phyloP scores from a whole-genome alignment of 2,888 invertebrate species.

The Perizoma affinitatum region DNA sequence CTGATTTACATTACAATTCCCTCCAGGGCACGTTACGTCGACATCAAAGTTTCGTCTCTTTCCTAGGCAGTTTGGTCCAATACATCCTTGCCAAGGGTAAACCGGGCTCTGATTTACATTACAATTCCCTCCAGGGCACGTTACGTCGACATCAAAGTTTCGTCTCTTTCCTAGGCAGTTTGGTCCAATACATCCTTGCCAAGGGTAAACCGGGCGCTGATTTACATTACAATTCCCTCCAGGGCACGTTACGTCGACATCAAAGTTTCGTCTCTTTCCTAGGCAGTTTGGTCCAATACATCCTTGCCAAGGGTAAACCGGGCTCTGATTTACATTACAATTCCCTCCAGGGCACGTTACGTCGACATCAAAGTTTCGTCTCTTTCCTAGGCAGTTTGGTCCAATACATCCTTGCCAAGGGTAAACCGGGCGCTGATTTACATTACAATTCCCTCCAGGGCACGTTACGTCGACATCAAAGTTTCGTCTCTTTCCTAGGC shows the following conservation, averaged over 20 bases:
- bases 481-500: neutral
- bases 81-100: no score
- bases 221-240: neutral
- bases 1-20: no score
- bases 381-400: neutral
- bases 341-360: constrained; percentile 1
- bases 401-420: neutral
- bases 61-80: no score
- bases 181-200: no score
- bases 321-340: neutral
- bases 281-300: neutral
- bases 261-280: neutral
- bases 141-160: no score
- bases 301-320: neutral
- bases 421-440: neutral
- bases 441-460: constrained; percentile 1
- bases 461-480: neutral
- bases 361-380: neutral
- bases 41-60: no score
- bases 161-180: no score
- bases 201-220: neutral
- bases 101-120: no score
- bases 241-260: neutral
- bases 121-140: no score
- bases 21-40: no score